A percentile compares a stretch with the other conserved stretches of the same genome.
Conservation (phyloP, 2,888 invertebrate genomes). For the Andrena camellia region DNA sequence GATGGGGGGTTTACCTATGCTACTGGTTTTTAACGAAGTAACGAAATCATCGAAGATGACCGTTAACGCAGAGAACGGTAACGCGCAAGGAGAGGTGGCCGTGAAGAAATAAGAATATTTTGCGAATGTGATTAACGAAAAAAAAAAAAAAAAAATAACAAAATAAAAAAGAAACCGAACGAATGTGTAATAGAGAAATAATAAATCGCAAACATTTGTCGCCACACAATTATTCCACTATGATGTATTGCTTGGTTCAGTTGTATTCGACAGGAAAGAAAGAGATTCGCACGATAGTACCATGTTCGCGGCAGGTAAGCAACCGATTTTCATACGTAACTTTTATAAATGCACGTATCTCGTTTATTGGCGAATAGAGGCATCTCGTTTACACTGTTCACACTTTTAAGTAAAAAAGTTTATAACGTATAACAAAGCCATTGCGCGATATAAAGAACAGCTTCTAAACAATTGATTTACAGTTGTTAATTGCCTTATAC, state of each 20-base stretch:
- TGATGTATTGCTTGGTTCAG: constrained; percentile 60
- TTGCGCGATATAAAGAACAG: constrained; percentile 28
- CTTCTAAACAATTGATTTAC: constrained; percentile 19
- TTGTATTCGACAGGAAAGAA: constrained; percentile 39
- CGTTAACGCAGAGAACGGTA: constrained; percentile 70
- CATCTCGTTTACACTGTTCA: constrained; percentile 42
- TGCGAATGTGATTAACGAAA: constrained; percentile 71
- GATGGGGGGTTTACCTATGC: constrained; percentile 89
- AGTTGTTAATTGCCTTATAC: constrained; percentile 48
- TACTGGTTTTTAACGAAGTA: constrained; percentile 84
- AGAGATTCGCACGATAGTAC: constrained; percentile 42
- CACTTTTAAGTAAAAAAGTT: constrained; percentile 30
- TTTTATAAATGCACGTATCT: constrained; percentile 43
- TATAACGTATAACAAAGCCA: constrained; percentile 10
- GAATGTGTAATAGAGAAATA: constrained; percentile 74
- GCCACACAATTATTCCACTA: constrained; percentile 65
- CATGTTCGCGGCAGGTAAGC: constrained; percentile 57
- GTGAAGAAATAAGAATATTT: constrained; percentile 73
- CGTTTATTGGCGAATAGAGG: constrained; percentile 40
- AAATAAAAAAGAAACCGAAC: constrained; percentile 32
- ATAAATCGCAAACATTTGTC: constrained; percentile 72
- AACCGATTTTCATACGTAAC: constrained; percentile 35
- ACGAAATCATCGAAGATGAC: constrained; percentile 76
- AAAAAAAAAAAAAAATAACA: constrained; percentile 17
- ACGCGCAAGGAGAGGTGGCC: constrained; percentile 67